A percentile compares a stretch with the other conserved stretches of the same genome.
These are phyloP conservation scores for Gymnocephalus cernua DNA, from an alignment of 2,113 vertebrate species.

Conservation along the genomic window DNA sequence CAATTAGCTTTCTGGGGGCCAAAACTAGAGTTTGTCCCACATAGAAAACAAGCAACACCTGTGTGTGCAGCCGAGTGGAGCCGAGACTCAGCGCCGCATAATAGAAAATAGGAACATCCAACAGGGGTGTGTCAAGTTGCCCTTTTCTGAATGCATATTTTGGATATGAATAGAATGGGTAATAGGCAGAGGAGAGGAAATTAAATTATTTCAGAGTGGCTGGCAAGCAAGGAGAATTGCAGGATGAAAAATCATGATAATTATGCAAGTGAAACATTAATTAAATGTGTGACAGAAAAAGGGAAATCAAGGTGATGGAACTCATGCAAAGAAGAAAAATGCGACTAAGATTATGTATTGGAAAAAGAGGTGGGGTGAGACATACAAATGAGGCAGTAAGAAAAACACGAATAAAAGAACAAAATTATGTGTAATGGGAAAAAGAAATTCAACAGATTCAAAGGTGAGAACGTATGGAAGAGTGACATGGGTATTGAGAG, in stretches of 20 bases:
- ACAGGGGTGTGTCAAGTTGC: constrained; percentile 51
- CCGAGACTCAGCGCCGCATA: constrained; percentile 19
- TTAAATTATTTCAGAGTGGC: constrained; percentile 42
- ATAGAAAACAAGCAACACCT: constrained; percentile 70
- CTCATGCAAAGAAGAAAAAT: not conserved
- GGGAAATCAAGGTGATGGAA: constrained; percentile 39
- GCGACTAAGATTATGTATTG: not conserved
- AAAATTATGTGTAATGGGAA: not conserved
- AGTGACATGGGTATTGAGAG: not conserved
- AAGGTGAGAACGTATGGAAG: not conserved
- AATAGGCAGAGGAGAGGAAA: constrained; percentile 25
- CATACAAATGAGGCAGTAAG: not conserved
- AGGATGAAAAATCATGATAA: constrained; percentile 35
- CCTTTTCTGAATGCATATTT: constrained; percentile 48
- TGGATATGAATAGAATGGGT: constrained; percentile 45
- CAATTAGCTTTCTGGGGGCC: constrained; percentile 70
- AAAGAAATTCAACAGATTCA: not conserved
- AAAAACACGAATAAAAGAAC: not conserved
- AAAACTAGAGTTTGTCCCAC: constrained; percentile 58
- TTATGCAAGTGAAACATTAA: constrained; percentile 48
- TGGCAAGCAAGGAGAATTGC: constrained; percentile 1
- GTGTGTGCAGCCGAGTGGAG: constrained; percentile 57
- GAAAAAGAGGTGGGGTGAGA: not conserved
- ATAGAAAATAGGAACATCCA: constrained; percentile 52
- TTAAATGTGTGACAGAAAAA: constrained; percentile 41